A percentile compares a stretch with the other conserved stretches of the same genome.
These are phyloP conservation scores for Pholis gunnellus DNA, from an alignment of 2,113 vertebrate genomes.

Conservation along the genomic window DNA sequence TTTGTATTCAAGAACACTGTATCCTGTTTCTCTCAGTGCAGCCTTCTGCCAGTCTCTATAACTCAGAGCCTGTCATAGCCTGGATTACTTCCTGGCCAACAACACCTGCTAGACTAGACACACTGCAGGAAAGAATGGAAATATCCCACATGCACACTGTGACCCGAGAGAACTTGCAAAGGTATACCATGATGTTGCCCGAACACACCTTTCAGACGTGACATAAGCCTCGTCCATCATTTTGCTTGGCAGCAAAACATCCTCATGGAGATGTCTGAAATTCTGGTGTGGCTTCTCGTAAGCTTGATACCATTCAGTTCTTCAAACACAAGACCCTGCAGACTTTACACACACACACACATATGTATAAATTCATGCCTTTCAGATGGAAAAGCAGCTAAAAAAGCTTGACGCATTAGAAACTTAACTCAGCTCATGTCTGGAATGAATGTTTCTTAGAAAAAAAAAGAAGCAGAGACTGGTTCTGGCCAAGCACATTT, in stretches of 20 bases:
- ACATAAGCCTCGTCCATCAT: constrained; percentile 31
- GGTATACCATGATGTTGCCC: constrained; percentile 28
- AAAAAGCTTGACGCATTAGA: constrained; percentile 45
- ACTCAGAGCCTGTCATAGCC: constrained; percentile 65
- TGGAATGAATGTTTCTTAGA: constrained; percentile 53
- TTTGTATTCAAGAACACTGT: constrained; percentile 40
- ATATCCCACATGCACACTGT: constrained; percentile 42
- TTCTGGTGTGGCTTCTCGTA: constrained; percentile 19
- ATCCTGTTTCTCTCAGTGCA: constrained; percentile 55
- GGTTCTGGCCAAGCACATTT: constrained; percentile 36
- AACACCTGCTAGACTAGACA: constrained; percentile 67
- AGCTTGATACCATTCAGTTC: constrained; percentile 32
- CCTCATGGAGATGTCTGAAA: constrained; percentile 32
- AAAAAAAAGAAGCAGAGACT: constrained; percentile 54
- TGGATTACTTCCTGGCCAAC: constrained; percentile 57
- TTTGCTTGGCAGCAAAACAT: constrained; percentile 29
- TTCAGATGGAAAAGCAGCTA: constrained; percentile 48
- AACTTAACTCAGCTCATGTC: constrained; percentile 49
- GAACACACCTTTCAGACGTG: constrained; percentile 45
- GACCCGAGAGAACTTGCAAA: constrained; percentile 44
- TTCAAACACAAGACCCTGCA: constrained; percentile 22
- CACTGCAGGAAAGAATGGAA: constrained; percentile 56
- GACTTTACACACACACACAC: not conserved
- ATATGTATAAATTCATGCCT: constrained; percentile 16
- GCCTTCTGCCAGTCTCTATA: constrained; percentile 62